phyloP scores from a whole-genome alignment of 2,797 vertebrate species.

The Arnoldichthys spilopterus region DNA sequence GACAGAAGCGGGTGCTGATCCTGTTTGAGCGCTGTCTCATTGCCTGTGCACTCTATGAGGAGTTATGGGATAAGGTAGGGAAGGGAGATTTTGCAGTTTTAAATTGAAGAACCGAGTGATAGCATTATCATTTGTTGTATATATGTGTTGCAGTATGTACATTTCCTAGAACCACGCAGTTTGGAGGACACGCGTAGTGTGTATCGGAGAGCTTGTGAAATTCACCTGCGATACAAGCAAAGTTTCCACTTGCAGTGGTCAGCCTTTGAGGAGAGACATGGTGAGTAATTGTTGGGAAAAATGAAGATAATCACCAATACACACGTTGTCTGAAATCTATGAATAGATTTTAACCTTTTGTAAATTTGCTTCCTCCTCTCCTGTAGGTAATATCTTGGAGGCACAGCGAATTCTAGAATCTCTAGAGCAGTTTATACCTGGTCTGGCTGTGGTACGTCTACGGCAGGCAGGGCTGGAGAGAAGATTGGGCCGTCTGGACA shows the following conservation, averaged over 20 bases:
- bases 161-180: slow-evolving; percentile 79
- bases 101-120: background rate
- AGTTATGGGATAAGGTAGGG: slow-evolving; percentile 85
- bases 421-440: slow-evolving; percentile 77
- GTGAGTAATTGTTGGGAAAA: slow-evolving; percentile 63
- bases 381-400: slow-evolving; percentile 75
- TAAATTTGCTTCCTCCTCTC: background rate
- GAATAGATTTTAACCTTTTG: background rate
- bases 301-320: background rate
- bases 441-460: slow-evolving; percentile 80
- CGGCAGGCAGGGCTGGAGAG: slow-evolving; percentile 82
- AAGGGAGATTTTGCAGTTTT: background rate
- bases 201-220: slow-evolving; percentile 81
- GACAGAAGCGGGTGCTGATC: slow-evolving; percentile 76
- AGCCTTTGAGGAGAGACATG: slow-evolving; percentile 86
- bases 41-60: slow-evolving; percentile 87
- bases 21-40: slow-evolving; percentile 89
- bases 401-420: slow-evolving; percentile 79
- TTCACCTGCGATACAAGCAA: slow-evolving; percentile 81
- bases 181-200: slow-evolving; percentile 76
- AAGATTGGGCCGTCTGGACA: slow-evolving; percentile 77
- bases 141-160: slow-evolving; percentile 73
- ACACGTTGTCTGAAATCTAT: background rate
- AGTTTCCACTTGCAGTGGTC: slow-evolving; percentile 88
- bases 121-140: background rate